Conservation (phyloP, 2,888 invertebrate species). For the Ctena decussata region DNA sequence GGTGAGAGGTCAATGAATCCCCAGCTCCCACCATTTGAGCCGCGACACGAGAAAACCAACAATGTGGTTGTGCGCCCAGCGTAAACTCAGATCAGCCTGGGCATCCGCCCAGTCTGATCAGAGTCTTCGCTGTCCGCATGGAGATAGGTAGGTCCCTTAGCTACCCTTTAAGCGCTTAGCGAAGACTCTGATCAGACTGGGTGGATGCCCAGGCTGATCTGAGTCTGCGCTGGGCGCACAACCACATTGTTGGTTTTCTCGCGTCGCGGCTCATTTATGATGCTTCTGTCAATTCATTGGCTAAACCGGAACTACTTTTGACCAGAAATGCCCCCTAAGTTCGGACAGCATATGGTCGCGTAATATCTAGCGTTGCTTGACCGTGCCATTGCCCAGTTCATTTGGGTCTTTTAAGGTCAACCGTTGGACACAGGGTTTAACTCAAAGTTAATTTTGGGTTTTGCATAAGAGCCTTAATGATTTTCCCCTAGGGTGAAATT, state of each 20-base stretch:
- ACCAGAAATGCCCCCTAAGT: conserved; percentile 35
- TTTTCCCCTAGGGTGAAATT: background rate
- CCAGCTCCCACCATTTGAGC: background rate
- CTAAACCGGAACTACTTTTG: conserved; percentile 51
- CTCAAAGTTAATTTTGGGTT: background rate
- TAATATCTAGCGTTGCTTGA: background rate
- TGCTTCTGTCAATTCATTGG: conserved; percentile 2
- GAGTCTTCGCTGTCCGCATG: too few relatives aligned
- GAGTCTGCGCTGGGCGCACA: too few relatives aligned
- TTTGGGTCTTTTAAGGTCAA: conserved; percentile 1
- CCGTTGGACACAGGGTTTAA: background rate
- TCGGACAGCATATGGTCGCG: conserved; percentile 2
- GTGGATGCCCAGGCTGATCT: too few relatives aligned
- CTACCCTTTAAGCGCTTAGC: too few relatives aligned
- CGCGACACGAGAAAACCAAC: too few relatives aligned
- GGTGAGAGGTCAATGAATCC: background rate
- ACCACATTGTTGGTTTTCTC: too few relatives aligned
- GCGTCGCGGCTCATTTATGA: too few relatives aligned
- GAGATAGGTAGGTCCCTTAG: too few relatives aligned
- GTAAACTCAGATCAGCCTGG: too few relatives aligned
- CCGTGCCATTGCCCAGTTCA: conserved; percentile 4
- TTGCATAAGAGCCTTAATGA: background rate
- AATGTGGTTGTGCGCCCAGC: too few relatives aligned
- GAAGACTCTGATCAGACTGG: too few relatives aligned
- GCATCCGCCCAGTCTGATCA: too few relatives aligned